These are phyloP conservation scores for Leptocoma aspasia DNA, from an alignment of 2,113 vertebrate genomes.

Conservation along the genomic window DNA sequence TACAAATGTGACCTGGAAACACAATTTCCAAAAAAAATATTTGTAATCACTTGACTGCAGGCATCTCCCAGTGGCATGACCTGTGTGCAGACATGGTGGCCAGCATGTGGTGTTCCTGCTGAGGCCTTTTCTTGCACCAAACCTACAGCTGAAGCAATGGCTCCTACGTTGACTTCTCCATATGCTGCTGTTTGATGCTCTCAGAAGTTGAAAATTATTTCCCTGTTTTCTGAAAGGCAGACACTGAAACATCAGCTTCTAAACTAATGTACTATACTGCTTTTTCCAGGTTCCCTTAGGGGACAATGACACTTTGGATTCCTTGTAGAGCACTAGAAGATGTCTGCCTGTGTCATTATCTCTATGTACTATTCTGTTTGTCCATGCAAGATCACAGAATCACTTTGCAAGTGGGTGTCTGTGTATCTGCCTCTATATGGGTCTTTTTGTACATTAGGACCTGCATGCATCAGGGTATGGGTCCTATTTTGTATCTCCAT, in stretches of 20 bases:
- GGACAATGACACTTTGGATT: background rate
- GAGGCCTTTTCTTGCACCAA: background rate
- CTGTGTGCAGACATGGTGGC: background rate
- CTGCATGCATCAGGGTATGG: background rate
- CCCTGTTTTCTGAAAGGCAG: background rate
- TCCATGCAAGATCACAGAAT: background rate
- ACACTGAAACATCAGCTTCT: background rate
- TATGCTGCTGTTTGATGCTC: rapidly evolving
- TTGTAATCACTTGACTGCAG: background rate
- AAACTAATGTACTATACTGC: background rate
- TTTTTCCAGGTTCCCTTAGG: background rate
- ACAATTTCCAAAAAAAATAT: background rate
- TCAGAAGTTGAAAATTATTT: background rate
- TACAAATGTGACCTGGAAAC: background rate
- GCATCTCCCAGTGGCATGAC: background rate
- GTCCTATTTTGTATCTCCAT: background rate
- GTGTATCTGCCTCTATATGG: background rate
- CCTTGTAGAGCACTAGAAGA: background rate
- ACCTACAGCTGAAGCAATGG: background rate
- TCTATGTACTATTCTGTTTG: background rate
- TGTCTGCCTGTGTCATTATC: background rate
- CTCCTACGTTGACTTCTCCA: background rate
- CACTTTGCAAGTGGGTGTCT: background rate
- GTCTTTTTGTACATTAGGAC: background rate
- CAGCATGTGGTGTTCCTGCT: background rate